Evolutionary conservation across 1,140 invertebrate genomes (phyloP).

Genomic region (Aleiodes sp.): DNA sequence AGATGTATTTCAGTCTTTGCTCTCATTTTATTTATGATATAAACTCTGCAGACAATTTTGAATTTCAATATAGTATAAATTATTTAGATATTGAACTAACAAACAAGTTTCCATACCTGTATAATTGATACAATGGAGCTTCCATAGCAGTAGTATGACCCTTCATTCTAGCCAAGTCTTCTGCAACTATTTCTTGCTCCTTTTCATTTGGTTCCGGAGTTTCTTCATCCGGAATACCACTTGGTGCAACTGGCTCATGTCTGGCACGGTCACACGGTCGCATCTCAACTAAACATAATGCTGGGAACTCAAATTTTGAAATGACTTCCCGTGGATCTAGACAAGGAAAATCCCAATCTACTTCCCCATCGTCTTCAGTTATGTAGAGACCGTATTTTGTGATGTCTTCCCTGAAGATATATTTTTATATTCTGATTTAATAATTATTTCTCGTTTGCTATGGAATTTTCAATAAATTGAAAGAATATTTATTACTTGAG

Average conservation of each 20-base stretch:
- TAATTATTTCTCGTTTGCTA: background rate
- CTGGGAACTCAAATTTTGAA: conserved; percentile 91
- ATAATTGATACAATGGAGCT: conserved; percentile 86
- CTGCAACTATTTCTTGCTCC: conserved; percentile 56
- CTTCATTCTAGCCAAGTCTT: conserved; percentile 71
- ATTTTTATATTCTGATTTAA: background rate
- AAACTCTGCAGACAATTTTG: conserved; percentile 67
- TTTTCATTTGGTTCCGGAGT: conserved; percentile 57
- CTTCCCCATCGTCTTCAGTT: conserved; percentile 96
- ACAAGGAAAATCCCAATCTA: conserved; percentile 92
- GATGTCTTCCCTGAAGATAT: conserved; percentile 65
- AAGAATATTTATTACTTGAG: conserved; percentile 54
- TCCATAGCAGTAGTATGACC: conserved; percentile 79
- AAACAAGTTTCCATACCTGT: conserved; percentile 57
- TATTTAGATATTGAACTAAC: too few relatives aligned
- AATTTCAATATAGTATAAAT: conserved; percentile 12
- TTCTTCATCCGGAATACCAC: conserved; percentile 47
- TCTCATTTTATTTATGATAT: conserved; percentile 80
- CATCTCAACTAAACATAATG: conserved; percentile 85
- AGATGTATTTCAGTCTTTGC: conserved; percentile 85
- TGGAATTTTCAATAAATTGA: conserved; percentile 1
- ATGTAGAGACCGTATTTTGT: conserved; percentile 87
- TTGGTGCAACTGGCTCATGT: conserved; percentile 44
- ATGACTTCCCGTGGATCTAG: conserved; percentile 88
- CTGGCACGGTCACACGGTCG: conserved; percentile 62